These are phyloP conservation scores for Dromius quadrimaculatus DNA, from an alignment of 2,888 invertebrate genomes.

Conservation along the genomic window DNA sequence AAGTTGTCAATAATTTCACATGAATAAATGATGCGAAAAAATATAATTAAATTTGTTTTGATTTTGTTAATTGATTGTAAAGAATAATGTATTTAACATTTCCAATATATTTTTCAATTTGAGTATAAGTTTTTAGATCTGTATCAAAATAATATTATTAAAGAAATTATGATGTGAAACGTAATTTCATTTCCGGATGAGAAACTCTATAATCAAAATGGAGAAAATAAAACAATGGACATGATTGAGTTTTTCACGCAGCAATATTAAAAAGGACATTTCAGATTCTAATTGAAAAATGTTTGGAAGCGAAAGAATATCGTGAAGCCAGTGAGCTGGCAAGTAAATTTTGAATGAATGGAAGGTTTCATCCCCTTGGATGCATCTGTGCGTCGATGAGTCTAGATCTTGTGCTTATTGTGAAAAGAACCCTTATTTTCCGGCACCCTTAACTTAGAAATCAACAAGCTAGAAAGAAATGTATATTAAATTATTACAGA, in stretches of 20 bases:
- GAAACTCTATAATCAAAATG: no score
- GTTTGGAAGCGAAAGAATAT: constrained; percentile 43
- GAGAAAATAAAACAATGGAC: constrained; percentile 27
- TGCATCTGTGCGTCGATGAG: constrained; percentile 19
- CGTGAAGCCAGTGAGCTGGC: constrained; percentile 37
- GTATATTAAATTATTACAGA: constrained; percentile 18
- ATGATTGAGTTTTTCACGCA: constrained; percentile 43
- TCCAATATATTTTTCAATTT: no score
- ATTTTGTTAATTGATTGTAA: no score
- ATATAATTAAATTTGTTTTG: no score
- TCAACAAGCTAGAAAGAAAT: constrained; percentile 1
- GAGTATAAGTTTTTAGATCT: no score
- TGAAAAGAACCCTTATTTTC: constrained; percentile 14
- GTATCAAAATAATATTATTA: no score
- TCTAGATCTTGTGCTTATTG: constrained; percentile 40
- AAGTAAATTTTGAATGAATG: constrained; percentile 12
- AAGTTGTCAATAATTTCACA: no score
- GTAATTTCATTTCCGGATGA: no score
- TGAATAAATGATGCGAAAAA: no score
- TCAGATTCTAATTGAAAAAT: constrained; percentile 46
- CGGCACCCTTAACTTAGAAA: neutral
- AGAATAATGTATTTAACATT: no score
- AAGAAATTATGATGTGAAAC: no score
- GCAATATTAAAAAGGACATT: constrained; percentile 38
- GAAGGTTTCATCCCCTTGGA: constrained; percentile 29